Conservation (phyloP, 2,113 vertebrate species). For the Aegithalos caudatus region DNA sequence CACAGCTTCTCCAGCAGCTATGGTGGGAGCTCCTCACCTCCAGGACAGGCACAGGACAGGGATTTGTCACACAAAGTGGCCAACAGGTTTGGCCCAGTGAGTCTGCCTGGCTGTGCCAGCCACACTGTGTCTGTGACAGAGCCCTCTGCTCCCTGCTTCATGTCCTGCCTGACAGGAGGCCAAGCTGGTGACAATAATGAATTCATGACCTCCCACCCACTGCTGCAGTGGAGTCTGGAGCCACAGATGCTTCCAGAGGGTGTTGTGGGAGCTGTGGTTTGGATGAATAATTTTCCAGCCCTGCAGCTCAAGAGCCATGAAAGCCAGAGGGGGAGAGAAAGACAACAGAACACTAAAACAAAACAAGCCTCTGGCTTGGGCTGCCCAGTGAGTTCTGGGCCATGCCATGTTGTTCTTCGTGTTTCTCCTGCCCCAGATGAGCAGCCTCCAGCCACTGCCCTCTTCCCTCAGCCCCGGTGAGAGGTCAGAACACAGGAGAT, state of each 20-base stretch:
- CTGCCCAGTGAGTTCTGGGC: background rate
- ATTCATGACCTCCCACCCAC: constrained; percentile 34
- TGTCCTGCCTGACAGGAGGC: background rate
- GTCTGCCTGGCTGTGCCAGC: fast-evolving
- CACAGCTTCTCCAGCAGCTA: background rate
- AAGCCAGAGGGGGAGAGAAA: constrained; percentile 24
- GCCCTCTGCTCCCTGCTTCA: background rate
- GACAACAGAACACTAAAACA: constrained; percentile 48
- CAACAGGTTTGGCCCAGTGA: fast-evolving
- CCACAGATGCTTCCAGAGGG: constrained; percentile 25
- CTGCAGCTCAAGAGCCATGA: constrained; percentile 34
- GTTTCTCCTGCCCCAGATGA: background rate
- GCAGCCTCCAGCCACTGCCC: background rate
- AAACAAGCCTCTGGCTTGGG: background rate
- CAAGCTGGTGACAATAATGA: background rate
- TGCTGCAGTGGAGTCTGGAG: background rate
- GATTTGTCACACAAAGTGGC: background rate
- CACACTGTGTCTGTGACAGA: background rate
- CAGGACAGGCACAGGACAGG: background rate
- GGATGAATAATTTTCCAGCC: constrained; percentile 53
- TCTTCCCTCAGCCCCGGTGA: background rate
- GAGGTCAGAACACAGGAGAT: background rate
- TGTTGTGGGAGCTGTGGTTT: constrained; percentile 20
- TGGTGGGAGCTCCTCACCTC: background rate
- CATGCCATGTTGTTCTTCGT: background rate